Percentiles rank a stretch among this genome's conserved stretches.
phyloP scores from a whole-genome alignment of 2,113 vertebrate species.

The Artemisiospiza belli region DNA sequence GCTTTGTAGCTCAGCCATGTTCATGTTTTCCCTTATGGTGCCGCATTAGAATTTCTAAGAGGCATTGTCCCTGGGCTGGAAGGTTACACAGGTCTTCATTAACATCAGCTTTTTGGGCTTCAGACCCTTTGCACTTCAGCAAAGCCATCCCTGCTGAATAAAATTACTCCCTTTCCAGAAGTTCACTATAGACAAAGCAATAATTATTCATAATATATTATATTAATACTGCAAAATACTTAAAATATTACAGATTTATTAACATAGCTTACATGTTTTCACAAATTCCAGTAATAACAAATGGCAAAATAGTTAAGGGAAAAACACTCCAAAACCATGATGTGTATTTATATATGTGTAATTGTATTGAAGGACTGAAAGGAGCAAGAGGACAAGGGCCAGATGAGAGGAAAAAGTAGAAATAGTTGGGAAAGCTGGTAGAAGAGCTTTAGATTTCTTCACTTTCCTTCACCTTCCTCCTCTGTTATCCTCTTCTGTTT shows the following conservation, averaged over 20 bases:
- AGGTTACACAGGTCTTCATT: not conserved
- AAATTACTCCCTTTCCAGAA: not conserved
- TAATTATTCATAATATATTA: not conserved
- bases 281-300: not conserved
- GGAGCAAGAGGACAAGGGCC: not conserved
- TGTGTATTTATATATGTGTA: not conserved
- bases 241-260: not conserved
- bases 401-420: not conserved
- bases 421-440: not conserved
- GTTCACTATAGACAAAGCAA: not conserved
- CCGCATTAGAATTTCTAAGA: not conserved
- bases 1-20: not conserved
- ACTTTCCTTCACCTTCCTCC: not conserved
- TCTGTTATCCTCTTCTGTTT: not conserved
- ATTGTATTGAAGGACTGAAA: not conserved
- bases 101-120: not conserved
- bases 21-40: rapidly evolving
- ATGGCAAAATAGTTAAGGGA: not conserved
- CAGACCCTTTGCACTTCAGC: not conserved
- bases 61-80: not conserved
- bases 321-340: not conserved
- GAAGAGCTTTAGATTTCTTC: not conserved
- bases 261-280: not conserved
- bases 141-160: not conserved
- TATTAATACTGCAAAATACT: not conserved